These are phyloP conservation scores for Phalacrocorax pelagicus DNA, from an alignment of 2,113 vertebrate species.

Conservation along the genomic window DNA sequence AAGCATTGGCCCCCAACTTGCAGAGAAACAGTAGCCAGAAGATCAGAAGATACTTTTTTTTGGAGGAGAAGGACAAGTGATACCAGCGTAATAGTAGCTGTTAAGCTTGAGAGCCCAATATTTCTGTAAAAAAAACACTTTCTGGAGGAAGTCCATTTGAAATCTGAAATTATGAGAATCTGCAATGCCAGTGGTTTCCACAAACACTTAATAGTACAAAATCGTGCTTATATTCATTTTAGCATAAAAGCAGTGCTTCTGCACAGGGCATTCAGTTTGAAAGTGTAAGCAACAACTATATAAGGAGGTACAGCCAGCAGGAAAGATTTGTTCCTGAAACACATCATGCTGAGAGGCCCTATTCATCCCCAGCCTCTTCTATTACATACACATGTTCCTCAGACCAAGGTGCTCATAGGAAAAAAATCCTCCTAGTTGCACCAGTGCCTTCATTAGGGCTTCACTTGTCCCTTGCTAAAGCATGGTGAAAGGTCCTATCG, in stretches of 20 bases:
- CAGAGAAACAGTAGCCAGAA: background rate
- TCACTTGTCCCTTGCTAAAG: background rate
- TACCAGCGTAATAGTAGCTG: background rate
- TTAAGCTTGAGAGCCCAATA: background rate
- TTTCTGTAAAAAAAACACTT: background rate
- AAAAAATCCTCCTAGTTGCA: background rate
- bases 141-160: background rate
- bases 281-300: background rate
- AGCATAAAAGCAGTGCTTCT: background rate
- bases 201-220: background rate
- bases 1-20: background rate
- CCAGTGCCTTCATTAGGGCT: background rate
- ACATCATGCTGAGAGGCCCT: fast-evolving
- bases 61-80: background rate
- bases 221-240: background rate
- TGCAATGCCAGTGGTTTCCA: background rate
- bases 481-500: fast-evolving
- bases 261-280: background rate
- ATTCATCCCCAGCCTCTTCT: background rate
- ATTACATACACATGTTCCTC: background rate
- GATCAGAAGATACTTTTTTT: background rate
- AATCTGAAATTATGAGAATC: background rate
- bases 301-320: background rate
- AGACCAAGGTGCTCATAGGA: background rate
- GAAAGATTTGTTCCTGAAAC: background rate